These are phyloP conservation scores for Haliclona indistincta DNA, from an alignment of 37 sponge, comb jelly and placozoan genomes.

Conservation along the genomic window DNA sequence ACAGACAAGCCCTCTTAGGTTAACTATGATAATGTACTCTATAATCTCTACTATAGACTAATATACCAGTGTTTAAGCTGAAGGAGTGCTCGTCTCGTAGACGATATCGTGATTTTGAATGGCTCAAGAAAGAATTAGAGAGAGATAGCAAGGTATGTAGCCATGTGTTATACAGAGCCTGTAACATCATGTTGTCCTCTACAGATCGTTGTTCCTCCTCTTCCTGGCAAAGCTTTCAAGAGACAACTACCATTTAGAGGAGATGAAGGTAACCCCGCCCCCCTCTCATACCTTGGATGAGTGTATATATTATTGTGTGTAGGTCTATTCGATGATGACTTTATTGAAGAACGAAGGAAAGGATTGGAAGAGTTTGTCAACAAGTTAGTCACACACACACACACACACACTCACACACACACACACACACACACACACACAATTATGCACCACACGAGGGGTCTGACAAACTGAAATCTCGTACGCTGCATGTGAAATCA, in stretches of 20 bases:
- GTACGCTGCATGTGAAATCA: too few species aligned
- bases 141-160: slow-evolving; percentile 97
- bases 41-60: too few species aligned
- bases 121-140: slow-evolving; percentile 95
- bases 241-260: slow-evolving; percentile 95
- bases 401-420: too few species aligned
- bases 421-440: too few species aligned
- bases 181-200: neutral
- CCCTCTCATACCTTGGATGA: neutral
- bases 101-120: slow-evolving; percentile 99
- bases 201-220: slow-evolving; percentile 93
- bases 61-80: slow-evolving; percentile 95
- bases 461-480: too few species aligned
- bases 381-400: too few species aligned
- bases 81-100: slow-evolving; percentile 88
- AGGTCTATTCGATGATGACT: slow-evolving; percentile 96
- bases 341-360: slow-evolving; percentile 91
- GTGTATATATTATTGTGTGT: slow-evolving; percentile 2
- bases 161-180: too few species aligned
- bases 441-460: too few species aligned
- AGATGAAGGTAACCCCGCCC: slow-evolving; percentile 86
- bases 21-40: too few species aligned
- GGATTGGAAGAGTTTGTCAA: slow-evolving; percentile 93
- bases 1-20: too few species aligned
- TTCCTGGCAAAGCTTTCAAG: slow-evolving; percentile 95